Evolutionary conservation across 2,797 vertebrate genomes (phyloP).

Genomic region (Gorsachius magnificus): DNA sequence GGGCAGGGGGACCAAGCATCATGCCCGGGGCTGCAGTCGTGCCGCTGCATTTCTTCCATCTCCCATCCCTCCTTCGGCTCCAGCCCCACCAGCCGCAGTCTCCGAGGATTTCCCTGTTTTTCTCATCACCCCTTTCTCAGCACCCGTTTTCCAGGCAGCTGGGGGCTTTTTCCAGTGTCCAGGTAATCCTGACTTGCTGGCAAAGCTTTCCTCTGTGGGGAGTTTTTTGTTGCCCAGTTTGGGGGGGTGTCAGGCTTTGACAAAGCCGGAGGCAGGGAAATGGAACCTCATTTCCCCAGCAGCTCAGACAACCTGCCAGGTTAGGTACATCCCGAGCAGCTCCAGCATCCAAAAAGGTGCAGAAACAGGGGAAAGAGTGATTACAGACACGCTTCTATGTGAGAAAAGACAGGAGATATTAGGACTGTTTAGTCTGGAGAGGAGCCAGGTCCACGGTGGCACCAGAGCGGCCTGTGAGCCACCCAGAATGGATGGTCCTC

Average conservation of each 20-base stretch:
- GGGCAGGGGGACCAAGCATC: not conserved
- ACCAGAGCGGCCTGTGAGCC: not conserved
- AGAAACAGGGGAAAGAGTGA: not conserved
- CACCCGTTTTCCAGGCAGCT: not conserved
- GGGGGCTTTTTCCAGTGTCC: not conserved
- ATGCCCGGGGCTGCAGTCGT: fast-evolving
- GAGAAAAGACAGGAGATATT: conserved; percentile 42
- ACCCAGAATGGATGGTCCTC: not conserved
- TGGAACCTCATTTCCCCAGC: not conserved
- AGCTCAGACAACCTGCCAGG: not conserved
- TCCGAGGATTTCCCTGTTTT: not conserved
- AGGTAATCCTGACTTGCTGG: not conserved
- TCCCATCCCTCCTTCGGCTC: not conserved
- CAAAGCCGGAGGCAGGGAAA: not conserved
- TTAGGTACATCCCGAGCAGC: not conserved
- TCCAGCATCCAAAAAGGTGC: not conserved
- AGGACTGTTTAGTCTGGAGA: conserved; percentile 60
- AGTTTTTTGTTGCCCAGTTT: not conserved
- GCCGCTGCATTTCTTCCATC: not conserved
- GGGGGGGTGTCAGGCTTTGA: not conserved
- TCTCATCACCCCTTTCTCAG: conserved; percentile 5
- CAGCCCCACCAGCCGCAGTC: fast-evolving
- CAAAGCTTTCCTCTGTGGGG: not conserved
- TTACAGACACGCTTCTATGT: conserved; percentile 5
- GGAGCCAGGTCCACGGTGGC: not conserved